Evolutionary conservation across 2,888 invertebrate genomes (phyloP).

Genomic region (Chloroclystis v-ata): DNA sequence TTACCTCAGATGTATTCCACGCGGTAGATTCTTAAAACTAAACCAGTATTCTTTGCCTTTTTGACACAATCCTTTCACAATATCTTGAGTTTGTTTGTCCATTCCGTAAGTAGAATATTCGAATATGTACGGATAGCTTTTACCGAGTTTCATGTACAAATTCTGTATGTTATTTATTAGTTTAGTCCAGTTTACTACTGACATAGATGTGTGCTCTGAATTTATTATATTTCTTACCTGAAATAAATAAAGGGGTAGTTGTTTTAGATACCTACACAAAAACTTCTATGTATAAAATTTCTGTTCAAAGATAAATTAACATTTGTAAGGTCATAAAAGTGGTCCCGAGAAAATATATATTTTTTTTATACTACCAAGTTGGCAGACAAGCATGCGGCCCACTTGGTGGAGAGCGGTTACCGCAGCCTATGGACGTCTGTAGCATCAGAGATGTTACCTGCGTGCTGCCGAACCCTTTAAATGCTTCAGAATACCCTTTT

Average conservation of each 20-base stretch:
- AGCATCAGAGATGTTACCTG: too few species aligned
- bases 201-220: slow-evolving; percentile 35
- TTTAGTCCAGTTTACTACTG: slow-evolving; percentile 53
- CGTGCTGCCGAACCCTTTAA: too few species aligned
- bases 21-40: slow-evolving; percentile 39
- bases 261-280: too few species aligned
- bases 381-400: too few species aligned
- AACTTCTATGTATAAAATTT: too few species aligned
- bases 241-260: not conserved
- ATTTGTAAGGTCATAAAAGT: too few species aligned
- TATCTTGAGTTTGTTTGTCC: slow-evolving; percentile 34
- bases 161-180: slow-evolving; percentile 54
- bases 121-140: slow-evolving; percentile 60
- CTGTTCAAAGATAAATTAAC: too few species aligned
- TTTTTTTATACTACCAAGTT: too few species aligned
- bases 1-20: slow-evolving; percentile 56
- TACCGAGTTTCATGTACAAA: slow-evolving; percentile 49
- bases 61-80: slow-evolving; percentile 32
- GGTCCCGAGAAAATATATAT: too few species aligned
- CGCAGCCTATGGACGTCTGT: too few species aligned
- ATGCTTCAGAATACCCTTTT: too few species aligned
- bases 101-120: slow-evolving; percentile 55
- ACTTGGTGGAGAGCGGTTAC: too few species aligned
- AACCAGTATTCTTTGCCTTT: slow-evolving; percentile 59
- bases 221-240: slow-evolving; percentile 33